Evolutionary conservation across 2,113 vertebrate species (phyloP).

Genomic region (Calyptommatus sinebrachiatus): DNA sequence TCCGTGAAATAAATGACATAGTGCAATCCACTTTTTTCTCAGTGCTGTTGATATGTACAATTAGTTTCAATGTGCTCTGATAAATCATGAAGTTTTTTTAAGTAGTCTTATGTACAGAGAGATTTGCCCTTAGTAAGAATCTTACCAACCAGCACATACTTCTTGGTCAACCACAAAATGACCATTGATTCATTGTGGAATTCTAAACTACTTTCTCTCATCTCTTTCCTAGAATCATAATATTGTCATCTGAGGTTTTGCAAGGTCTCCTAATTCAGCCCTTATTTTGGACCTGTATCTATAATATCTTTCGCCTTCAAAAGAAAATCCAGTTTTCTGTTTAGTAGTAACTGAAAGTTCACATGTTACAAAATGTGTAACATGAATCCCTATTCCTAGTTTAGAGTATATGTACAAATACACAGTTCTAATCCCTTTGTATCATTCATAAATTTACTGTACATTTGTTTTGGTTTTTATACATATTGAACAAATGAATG

Average conservation of each 20-base stretch:
- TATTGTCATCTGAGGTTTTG: background rate
- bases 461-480: too few species aligned
- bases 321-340: background rate
- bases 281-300: background rate
- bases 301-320: background rate
- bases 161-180: background rate
- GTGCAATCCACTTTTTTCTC: too few species aligned
- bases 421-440: background rate
- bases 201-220: background rate
- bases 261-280: background rate
- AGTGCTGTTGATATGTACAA: background rate
- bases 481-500: background rate
- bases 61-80: background rate
- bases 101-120: background rate
- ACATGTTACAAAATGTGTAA: constrained; percentile 6
- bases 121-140: background rate
- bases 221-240: background rate
- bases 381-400: background rate
- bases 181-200: background rate
- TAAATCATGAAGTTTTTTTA: background rate
- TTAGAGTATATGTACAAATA: background rate
- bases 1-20: too few species aligned
- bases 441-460: constrained; percentile 4
- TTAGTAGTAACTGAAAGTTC: background rate
- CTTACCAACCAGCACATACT: background rate